Evolutionary conservation across 2,113 vertebrate genomes (phyloP).

Genomic region (Hystrix cristata): DNA sequence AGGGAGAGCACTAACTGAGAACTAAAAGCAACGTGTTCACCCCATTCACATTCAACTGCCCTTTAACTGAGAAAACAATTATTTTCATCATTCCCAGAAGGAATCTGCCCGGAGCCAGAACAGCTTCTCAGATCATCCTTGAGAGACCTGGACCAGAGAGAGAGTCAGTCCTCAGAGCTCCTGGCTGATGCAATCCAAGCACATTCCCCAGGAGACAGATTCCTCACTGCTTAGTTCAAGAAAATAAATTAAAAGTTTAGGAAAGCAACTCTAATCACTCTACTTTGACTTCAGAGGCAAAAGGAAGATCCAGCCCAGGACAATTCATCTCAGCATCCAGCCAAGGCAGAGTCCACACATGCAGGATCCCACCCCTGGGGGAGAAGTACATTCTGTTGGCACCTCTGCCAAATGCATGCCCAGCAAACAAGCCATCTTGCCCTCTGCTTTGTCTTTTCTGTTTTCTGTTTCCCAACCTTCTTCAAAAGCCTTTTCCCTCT

Average conservation of each 20-base stretch:
- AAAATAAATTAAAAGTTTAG: constrained; percentile 75
- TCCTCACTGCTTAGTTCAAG: constrained; percentile 59
- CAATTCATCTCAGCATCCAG: neutral
- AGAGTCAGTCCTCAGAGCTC: constrained; percentile 58
- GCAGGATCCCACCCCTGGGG: neutral
- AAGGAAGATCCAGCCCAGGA: neutral
- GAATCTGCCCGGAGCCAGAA: constrained; percentile 74
- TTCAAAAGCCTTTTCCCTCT: neutral
- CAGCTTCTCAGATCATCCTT: constrained; percentile 78
- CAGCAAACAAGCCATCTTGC: neutral
- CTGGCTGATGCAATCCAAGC: constrained; percentile 83
- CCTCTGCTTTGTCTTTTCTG: neutral
- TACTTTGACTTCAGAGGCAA: constrained; percentile 27
- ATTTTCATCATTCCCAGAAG: constrained; percentile 71
- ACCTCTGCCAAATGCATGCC: neutral
- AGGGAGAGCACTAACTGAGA: neutral
- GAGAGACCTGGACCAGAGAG: constrained; percentile 68
- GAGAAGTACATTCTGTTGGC: neutral
- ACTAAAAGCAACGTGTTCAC: constrained; percentile 57
- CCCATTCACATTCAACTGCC: constrained; percentile 60
- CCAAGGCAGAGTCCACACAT: neutral
- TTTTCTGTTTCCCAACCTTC: neutral
- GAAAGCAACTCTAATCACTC: constrained; percentile 49
- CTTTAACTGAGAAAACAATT: constrained; percentile 70
- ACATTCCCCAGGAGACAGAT: constrained; percentile 78